Base-by-base conservation (phyloP, 1,140 invertebrate genomes). In the Bombus huntii region DNA sequence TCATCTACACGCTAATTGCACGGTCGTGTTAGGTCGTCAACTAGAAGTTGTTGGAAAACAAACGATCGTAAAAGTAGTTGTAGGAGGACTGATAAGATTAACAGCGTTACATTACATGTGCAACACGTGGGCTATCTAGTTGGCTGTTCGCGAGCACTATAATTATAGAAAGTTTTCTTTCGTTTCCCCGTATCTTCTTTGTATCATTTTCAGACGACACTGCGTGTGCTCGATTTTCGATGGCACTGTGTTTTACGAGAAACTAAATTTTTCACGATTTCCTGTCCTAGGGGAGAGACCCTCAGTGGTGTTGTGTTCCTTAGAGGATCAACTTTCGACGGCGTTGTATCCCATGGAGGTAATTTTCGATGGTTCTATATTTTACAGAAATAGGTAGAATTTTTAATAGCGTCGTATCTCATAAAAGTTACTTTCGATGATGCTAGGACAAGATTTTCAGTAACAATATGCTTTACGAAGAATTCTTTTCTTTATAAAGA, bases 21-120 rank as follows among this genome's bases (percentile, higher is more conserved):
- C 15, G 79, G 10, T 22, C 39, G 39, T 28, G 80, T 34, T 72
- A 37, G 22, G 25, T 34, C n/a, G 34, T n/a, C 42, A 37, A 57
- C n/a, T 59, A 71, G 53, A 59, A 57, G 68, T 72, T 18, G 73
- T 25, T 68, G 44, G 25, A 37, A 53, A 66, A 74, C 4, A 42
- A 39, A 76, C 8, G 70, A 57, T 65, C 39, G 39, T 31, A 37
- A 34, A 42, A 13, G 37, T 28, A 31, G 57, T 34, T 6, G 34
- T 39, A 62, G 57, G 28, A 28, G 13, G 12, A 15, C 44, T 59
- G 81, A 77, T 83, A 83, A 83, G 81, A 70, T 77, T 77, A 78
- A 83, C 44, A 66, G 73, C 9, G 53, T 39, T 18, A 31, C 22
- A 59, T 75, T 47, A 53, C 81, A 34, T 15, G 42, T 42, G 44